phyloP scores from a whole-genome alignment of 2,888 invertebrate genomes.

The Meandrusa payeni region DNA sequence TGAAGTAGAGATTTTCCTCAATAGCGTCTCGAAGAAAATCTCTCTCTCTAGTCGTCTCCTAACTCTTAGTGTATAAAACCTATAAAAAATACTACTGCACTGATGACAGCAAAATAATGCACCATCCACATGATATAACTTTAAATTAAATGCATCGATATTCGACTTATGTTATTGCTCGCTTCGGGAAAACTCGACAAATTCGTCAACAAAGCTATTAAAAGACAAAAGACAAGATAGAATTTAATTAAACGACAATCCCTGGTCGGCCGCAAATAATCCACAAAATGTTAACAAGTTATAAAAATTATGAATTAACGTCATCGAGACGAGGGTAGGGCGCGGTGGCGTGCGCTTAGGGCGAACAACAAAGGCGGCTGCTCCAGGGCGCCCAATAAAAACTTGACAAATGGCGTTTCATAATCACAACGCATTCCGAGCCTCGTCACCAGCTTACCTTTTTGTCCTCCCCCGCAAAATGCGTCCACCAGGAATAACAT shows the following conservation, averaged over 20 bases:
- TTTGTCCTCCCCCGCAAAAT: slow-evolving; percentile 61
- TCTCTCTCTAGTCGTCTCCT: no score
- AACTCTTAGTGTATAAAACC: no score
- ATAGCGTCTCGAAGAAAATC: no score
- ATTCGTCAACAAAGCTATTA: slow-evolving; percentile 19
- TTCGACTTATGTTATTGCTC: no score
- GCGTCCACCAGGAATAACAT: slow-evolving; percentile 51
- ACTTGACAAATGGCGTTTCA: slow-evolving; percentile 81
- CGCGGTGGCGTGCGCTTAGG: slow-evolving; percentile 37
- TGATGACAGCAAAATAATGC: no score
- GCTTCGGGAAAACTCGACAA: no score
- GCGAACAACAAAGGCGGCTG: slow-evolving; percentile 61
- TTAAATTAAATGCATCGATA: no score
- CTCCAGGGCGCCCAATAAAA: slow-evolving; percentile 77
- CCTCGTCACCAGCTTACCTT: slow-evolving; percentile 61
- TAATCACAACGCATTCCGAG: slow-evolving; percentile 75
- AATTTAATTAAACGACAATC: slow-evolving; percentile 53
- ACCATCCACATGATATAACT: no score
- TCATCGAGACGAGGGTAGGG: slow-evolving; percentile 64
- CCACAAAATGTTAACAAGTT: slow-evolving; percentile 69
- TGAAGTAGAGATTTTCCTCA: no score
- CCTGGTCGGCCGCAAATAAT: slow-evolving; percentile 36
- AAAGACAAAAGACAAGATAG: slow-evolving; percentile 29
- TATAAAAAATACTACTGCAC: no score
- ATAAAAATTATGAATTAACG: slow-evolving; percentile 77